Percentiles rank a stretch among this genome's conserved stretches.
Conservation (phyloP, 1,140 invertebrate species). For the Lucilia cuprina region DNA sequence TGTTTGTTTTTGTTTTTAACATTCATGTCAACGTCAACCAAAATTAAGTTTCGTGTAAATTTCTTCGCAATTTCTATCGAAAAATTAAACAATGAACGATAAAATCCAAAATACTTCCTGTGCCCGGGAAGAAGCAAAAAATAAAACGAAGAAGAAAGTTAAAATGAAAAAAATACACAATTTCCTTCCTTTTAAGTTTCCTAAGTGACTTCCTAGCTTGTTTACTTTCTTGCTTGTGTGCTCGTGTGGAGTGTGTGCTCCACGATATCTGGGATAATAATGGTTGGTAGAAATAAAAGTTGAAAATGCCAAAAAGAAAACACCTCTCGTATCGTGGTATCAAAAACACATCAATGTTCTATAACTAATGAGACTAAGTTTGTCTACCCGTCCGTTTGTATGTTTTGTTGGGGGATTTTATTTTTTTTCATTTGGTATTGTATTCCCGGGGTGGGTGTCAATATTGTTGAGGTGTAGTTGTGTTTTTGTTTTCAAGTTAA, state of each 20-base stretch:
- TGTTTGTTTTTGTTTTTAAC: neutral
- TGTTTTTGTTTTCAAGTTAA: neutral
- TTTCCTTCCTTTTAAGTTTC: conserved; percentile 3
- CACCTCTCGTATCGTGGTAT: neutral
- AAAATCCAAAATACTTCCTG: conserved; percentile 11
- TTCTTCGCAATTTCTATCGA: conserved; percentile 17
- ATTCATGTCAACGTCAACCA: conserved; percentile 17
- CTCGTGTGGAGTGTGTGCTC: neutral
- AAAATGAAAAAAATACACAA: neutral
- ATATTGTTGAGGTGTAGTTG: neutral
- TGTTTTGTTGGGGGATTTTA: neutral
- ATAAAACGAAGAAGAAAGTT: neutral
- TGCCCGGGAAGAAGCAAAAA: neutral
- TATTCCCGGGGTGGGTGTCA: neutral
- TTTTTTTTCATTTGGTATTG: neutral
- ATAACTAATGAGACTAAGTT: neutral
- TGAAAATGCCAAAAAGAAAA: neutral
- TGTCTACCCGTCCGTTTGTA: neutral
- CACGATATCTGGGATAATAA: neutral
- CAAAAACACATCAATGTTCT: conserved; percentile 1
- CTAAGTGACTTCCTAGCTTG: neutral
- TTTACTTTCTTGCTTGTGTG: neutral
- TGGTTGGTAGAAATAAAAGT: neutral
- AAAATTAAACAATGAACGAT: conserved; percentile 15
- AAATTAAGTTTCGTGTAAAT: conserved; percentile 18